Conservation (phyloP, 1,140 invertebrate genomes). For the Zaprionus gabonicus region DNA sequence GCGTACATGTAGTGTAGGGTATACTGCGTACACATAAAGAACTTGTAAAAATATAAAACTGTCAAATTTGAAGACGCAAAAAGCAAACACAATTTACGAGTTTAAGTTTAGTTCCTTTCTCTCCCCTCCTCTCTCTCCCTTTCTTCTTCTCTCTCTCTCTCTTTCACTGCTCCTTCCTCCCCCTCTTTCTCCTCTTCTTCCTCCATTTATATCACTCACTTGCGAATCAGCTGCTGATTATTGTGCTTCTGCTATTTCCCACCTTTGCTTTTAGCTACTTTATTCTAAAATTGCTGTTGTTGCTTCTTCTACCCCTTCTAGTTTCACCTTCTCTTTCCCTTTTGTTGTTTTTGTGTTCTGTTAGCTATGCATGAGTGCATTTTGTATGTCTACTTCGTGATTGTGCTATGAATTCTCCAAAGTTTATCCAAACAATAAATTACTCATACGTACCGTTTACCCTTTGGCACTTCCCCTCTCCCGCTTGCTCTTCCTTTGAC, state of each 20-base stretch:
- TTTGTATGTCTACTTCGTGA: slow-evolving; percentile 14
- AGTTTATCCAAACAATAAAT: slow-evolving; percentile 15
- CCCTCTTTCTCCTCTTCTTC: not conserved
- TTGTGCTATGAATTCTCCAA: slow-evolving; percentile 14
- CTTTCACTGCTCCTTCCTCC: not conserved
- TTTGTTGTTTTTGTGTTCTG: not conserved
- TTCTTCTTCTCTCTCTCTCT: not conserved
- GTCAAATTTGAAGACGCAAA: not conserved
- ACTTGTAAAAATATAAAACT: not conserved
- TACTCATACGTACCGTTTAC: slow-evolving; percentile 9
- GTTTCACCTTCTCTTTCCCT: too few species aligned
- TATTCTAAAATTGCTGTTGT: not conserved
- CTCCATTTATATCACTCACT: not conserved
- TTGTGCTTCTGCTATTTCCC: not conserved
- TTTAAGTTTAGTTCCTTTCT: not conserved
- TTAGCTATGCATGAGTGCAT: slow-evolving; percentile 21
- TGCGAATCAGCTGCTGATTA: slow-evolving; percentile 19
- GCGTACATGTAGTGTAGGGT: not conserved
- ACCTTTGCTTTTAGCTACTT: not conserved
- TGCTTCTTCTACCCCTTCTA: not conserved
- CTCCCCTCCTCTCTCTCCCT: not conserved
- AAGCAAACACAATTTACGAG: not conserved
- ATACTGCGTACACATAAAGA: not conserved
- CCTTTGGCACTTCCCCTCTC: not conserved
- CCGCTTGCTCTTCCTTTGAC: not conserved